These are phyloP conservation scores for Pammene aurita DNA, from an alignment of 2,888 invertebrate genomes.

Conservation along the genomic window DNA sequence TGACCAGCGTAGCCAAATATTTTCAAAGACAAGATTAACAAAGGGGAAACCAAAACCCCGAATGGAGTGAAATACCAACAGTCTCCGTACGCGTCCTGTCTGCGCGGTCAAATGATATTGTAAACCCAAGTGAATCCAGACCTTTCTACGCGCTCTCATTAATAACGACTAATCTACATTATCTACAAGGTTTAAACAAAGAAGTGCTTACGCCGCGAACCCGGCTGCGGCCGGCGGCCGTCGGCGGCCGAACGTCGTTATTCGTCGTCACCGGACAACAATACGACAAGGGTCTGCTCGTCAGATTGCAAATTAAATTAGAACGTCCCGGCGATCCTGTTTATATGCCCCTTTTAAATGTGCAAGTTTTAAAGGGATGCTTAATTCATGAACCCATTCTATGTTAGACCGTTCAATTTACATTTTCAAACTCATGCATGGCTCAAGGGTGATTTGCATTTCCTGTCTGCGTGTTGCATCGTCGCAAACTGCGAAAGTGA, in stretches of 20 bases:
- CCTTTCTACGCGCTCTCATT: slow-evolving; percentile 62
- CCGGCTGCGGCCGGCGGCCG: slow-evolving; percentile 44
- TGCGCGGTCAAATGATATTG: slow-evolving; percentile 56
- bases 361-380: slow-evolving; percentile 72
- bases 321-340: slow-evolving; percentile 66
- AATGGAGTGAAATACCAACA: slow-evolving; percentile 15
- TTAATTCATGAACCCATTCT: slow-evolving; percentile 77
- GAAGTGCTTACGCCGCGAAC: slow-evolving; percentile 53
- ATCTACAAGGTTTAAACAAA: slow-evolving; percentile 65
- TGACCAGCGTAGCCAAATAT: slow-evolving; percentile 54
- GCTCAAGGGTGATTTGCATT: slow-evolving; percentile 69
- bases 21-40: slow-evolving; percentile 25
- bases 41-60: slow-evolving; percentile 22
- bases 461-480: slow-evolving; percentile 63
- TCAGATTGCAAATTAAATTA: slow-evolving; percentile 75
- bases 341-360: slow-evolving; percentile 70
- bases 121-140: slow-evolving; percentile 56
- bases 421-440: slow-evolving; percentile 72
- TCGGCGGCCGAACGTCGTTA: slow-evolving; percentile 56
- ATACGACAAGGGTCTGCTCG: slow-evolving; percentile 58
- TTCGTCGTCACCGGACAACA: slow-evolving; percentile 65
- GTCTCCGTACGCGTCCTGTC: slow-evolving; percentile 22
- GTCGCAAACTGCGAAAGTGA: slow-evolving; percentile 56
- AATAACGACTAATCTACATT: slow-evolving; percentile 67
- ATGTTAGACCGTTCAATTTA: slow-evolving; percentile 77